phyloP scores from a whole-genome alignment of 2,797 vertebrate genomes.

The Cyclura pinguis region DNA sequence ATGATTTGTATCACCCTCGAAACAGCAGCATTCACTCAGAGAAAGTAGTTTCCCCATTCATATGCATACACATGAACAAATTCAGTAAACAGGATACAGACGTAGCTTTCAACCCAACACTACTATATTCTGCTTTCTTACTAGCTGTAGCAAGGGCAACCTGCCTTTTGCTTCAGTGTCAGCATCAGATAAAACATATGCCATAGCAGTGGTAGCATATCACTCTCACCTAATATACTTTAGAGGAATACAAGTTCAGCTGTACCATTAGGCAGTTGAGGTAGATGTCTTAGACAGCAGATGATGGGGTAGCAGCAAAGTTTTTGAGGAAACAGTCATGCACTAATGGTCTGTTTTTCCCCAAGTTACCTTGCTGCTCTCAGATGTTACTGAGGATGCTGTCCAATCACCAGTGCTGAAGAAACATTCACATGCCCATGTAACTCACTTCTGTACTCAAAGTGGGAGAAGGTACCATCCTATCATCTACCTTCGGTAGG shows the following conservation, averaged over 20 bases:
- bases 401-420: not conserved
- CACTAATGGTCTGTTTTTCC: not conserved
- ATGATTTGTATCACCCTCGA: not conserved
- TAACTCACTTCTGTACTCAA: not conserved
- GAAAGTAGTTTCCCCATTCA: not conserved
- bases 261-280: not conserved
- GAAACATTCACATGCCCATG: not conserved
- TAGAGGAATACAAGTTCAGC: not conserved
- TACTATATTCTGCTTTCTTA: not conserved
- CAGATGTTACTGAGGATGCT: not conserved
- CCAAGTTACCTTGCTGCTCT: not conserved
- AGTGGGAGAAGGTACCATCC: no score
- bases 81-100: not conserved
- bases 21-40: not conserved
- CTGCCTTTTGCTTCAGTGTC: not conserved
- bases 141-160: not conserved
- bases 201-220: not conserved
- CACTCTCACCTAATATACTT: not conserved
- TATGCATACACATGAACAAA: not conserved
- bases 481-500: not conserved
- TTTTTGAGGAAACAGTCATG: not conserved
- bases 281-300: not conserved
- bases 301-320: not conserved
- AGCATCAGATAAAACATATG: not conserved
- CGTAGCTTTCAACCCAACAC: not conserved